phyloP scores from a whole-genome alignment of 2,113 vertebrate genomes.

The Antechinus flavipes region DNA sequence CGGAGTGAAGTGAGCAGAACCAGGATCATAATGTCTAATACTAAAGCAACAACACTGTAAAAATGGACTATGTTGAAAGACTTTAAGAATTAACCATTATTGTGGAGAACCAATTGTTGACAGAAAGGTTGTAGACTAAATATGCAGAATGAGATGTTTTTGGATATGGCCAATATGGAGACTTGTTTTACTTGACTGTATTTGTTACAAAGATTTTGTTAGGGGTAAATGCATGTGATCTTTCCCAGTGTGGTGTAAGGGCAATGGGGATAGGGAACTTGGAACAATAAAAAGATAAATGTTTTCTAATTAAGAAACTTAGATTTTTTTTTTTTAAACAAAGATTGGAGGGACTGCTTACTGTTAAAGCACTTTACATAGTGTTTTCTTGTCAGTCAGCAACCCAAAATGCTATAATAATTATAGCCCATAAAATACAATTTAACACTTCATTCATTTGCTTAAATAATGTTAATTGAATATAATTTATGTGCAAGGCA shows the following conservation, averaged over 20 bases:
- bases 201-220: neutral
- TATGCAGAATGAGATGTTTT: neutral
- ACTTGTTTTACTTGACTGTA: neutral
- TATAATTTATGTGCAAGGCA: neutral
- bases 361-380: neutral
- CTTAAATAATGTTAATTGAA: neutral
- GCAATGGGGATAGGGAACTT: neutral
- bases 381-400: neutral
- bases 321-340: neutral
- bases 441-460: neutral
- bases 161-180: neutral
- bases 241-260: neutral
- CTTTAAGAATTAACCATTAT: neutral
- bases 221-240: neutral
- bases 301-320: neutral
- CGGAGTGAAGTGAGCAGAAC: neutral
- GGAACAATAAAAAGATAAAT: neutral
- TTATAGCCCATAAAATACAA: neutral
- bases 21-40: neutral
- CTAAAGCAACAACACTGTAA: neutral
- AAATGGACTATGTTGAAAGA: neutral
- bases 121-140: neutral
- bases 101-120: neutral
- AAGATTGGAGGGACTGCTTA: neutral
- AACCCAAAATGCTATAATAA: neutral